Evolutionary conservation across 2,113 vertebrate species (phyloP).

Genomic region (Platanista minor): DNA sequence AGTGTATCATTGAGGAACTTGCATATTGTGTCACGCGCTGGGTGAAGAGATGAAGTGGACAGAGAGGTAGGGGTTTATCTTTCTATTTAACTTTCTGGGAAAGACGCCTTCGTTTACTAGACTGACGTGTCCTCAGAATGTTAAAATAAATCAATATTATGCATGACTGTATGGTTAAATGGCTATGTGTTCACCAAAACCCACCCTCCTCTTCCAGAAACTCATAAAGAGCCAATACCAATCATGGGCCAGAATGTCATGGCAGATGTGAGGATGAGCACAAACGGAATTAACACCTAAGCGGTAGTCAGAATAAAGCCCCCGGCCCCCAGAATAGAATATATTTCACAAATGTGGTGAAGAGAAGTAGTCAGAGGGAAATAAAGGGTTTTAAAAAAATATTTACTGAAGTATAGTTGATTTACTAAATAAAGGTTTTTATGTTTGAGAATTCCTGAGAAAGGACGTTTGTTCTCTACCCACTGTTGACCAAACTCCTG

Average conservation of each 20-base stretch:
- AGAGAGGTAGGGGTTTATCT: not conserved
- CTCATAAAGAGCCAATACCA: not conserved
- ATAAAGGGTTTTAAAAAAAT: not conserved
- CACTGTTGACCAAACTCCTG: not conserved
- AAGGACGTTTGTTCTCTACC: not conserved
- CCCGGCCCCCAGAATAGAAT: not conserved
- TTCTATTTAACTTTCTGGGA: not conserved
- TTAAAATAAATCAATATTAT: not conserved
- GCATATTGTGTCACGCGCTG: rapidly evolving
- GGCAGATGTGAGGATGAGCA: not conserved
- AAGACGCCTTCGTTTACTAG: not conserved
- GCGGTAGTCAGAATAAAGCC: not conserved
- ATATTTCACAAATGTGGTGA: not conserved
- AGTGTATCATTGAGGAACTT: not conserved
- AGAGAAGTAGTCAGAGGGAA: not conserved
- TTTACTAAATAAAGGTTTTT: not conserved
- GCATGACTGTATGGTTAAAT: not conserved
- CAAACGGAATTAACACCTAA: not conserved
- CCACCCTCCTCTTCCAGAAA: not conserved
- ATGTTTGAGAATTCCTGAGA: not conserved
- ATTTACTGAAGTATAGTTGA: too few relatives aligned
- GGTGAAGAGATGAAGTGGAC: not conserved
- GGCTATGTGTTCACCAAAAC: not conserved
- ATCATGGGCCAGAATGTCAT: too few relatives aligned
- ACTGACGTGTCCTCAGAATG: not conserved